These are phyloP conservation scores for Hyles euphorbiae DNA, from an alignment of 1,140 invertebrate species.

Conservation along the genomic window DNA sequence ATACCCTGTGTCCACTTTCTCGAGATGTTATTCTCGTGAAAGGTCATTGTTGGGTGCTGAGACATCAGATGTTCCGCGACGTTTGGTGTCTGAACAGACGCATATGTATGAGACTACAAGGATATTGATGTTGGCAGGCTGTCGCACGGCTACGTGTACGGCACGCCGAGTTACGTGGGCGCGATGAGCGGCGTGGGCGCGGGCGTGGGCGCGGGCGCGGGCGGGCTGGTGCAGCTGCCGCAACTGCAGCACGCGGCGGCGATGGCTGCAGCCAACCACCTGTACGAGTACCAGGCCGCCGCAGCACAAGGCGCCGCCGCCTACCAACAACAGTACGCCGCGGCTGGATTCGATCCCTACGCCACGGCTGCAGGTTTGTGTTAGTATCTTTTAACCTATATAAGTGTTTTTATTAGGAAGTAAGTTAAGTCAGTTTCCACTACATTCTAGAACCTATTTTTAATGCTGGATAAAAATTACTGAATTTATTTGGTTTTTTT, in stretches of 20 bases:
- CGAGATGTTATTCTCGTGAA: constrained; percentile 1
- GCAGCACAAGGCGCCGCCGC: constrained; percentile 79
- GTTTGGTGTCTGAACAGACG: constrained; percentile 9
- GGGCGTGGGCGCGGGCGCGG: constrained; percentile 68
- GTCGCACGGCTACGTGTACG: constrained; percentile 85
- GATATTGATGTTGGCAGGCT: constrained; percentile 73
- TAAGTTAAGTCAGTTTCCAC: no score
- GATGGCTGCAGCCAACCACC: constrained; percentile 81
- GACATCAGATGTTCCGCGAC: constrained; percentile 2
- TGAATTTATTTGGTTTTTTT: no score
- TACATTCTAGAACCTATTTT: no score
- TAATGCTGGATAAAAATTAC: no score
- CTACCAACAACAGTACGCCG: constrained; percentile 82
- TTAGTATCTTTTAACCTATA: not conserved
- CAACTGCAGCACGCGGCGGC: constrained; percentile 84
- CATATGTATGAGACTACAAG: no score
- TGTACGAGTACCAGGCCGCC: constrained; percentile 85
- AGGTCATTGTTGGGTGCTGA: constrained; percentile 1
- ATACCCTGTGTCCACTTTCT: no score
- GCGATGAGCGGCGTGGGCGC: constrained; percentile 75
- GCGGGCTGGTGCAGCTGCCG: constrained; percentile 79
- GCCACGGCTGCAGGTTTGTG: constrained; percentile 67
- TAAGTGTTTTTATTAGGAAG: no score
- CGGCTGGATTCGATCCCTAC: constrained; percentile 83
- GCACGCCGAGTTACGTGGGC: constrained; percentile 79